phyloP scores from a whole-genome alignment of 2,797 vertebrate genomes.

The Thripadectes ignobilis region DNA sequence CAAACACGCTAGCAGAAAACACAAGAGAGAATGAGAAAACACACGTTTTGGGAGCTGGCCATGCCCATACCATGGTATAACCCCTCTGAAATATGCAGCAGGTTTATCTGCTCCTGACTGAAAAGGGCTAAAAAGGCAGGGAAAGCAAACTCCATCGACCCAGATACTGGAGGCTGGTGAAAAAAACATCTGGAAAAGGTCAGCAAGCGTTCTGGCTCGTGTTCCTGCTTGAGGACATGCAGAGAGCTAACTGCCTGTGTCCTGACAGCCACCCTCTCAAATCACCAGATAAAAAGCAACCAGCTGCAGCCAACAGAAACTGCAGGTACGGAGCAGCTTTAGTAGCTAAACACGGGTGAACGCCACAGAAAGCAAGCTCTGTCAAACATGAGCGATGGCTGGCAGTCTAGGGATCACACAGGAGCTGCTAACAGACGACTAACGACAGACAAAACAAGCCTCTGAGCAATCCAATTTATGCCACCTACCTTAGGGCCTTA shows the following conservation, averaged over 20 bases:
- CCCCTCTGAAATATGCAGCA: not conserved
- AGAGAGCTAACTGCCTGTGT: not conserved
- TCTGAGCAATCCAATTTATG: not conserved
- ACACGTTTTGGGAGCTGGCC: fast-evolving
- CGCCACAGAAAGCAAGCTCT: not conserved
- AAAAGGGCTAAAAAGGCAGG: not conserved
- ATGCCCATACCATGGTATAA: fast-evolving
- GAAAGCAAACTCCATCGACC: not conserved
- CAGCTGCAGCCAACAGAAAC: not conserved
- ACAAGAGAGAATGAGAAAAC: not conserved
- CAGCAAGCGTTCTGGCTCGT: fast-evolving
- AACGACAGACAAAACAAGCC: not conserved
- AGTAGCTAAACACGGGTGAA: not conserved
- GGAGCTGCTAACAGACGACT: not conserved
- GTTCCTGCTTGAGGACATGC: not conserved
- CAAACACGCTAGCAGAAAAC: not conserved
- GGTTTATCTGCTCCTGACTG: not conserved
- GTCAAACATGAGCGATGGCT: fast-evolving
- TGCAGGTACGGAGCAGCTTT: not conserved
- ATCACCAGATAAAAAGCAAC: not conserved
- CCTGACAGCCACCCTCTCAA: not conserved
- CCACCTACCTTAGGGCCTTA: not conserved
- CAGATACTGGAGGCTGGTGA: not conserved
- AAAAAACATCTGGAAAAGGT: not conserved
- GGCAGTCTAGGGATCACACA: not conserved